These are phyloP conservation scores for Hoplostethus atlanticus DNA, from an alignment of 2,797 vertebrate genomes.

Conservation along the genomic window DNA sequence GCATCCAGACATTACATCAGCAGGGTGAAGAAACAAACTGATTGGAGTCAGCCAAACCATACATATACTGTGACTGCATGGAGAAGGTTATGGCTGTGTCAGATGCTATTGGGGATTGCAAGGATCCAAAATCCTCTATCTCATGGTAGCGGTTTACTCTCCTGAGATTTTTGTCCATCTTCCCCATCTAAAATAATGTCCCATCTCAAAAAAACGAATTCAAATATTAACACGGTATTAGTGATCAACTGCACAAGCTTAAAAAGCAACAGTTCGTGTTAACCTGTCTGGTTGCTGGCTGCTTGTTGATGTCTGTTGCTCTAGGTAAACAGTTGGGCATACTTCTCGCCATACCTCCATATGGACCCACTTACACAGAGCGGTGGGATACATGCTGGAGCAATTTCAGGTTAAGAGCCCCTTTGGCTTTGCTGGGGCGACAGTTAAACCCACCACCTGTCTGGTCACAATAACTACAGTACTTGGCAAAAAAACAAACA, in stretches of 20 bases:
- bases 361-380: slow-evolving; percentile 21
- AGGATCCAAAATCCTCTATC: not conserved
- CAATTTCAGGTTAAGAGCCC: slow-evolving; percentile 20
- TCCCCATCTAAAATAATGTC: not conserved
- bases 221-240: not conserved
- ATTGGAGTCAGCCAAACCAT: not conserved
- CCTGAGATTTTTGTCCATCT: not conserved
- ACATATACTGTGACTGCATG: not conserved
- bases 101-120: too few relatives aligned
- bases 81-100: too few relatives aligned
- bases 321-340: slow-evolving; percentile 4
- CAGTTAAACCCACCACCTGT: slow-evolving; percentile 1
- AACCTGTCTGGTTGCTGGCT: not conserved
- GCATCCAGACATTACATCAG: not conserved
- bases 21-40: not conserved
- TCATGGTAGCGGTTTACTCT: not conserved
- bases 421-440: slow-evolving; percentile 1
- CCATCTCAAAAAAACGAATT: not conserved
- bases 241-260: not conserved
- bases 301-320: not conserved
- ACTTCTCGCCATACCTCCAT: not conserved
- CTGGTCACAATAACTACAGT: slow-evolving; percentile 10
- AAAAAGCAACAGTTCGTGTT: not conserved
- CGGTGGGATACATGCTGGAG: slow-evolving; percentile 15
- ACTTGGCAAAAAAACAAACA: slow-evolving; percentile 13